Evolutionary conservation across 1,140 invertebrate genomes (phyloP).

Genomic region (Panagrolaimus sp.): DNA sequence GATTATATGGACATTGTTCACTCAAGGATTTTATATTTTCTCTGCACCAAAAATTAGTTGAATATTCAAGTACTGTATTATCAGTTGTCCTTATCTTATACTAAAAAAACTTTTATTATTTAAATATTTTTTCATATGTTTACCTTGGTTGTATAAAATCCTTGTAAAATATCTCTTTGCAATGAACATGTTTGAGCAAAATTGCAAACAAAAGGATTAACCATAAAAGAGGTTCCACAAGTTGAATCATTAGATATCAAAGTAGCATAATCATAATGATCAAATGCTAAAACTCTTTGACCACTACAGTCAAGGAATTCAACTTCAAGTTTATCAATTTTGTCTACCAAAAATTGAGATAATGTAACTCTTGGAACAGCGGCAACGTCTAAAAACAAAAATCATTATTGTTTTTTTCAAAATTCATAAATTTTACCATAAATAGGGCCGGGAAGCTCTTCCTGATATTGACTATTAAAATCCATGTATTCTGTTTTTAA

Average conservation of each 20-base stretch:
- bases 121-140: not conserved
- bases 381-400: not conserved
- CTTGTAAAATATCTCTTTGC: not conserved
- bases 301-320: not conserved
- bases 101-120: not conserved
- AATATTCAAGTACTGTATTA: not conserved
- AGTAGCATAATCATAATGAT: not conserved
- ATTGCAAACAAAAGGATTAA: not conserved
- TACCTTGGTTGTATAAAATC: slow-evolving; percentile 10
- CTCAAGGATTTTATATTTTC: no score
- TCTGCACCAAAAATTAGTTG: not conserved
- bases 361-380: not conserved
- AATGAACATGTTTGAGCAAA: not conserved
- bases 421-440: not conserved
- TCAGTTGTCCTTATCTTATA: not conserved
- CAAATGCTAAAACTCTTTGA: not conserved
- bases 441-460: not conserved
- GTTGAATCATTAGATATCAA: not conserved
- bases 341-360: not conserved
- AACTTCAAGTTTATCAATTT: not conserved
- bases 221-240: not conserved
- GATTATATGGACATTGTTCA: no score
- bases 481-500: no score
- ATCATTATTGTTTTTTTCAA: not conserved
- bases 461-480: no score